These are phyloP conservation scores for Orchestia grillus DNA, from an alignment of 1,140 invertebrate species.

Conservation along the genomic window DNA sequence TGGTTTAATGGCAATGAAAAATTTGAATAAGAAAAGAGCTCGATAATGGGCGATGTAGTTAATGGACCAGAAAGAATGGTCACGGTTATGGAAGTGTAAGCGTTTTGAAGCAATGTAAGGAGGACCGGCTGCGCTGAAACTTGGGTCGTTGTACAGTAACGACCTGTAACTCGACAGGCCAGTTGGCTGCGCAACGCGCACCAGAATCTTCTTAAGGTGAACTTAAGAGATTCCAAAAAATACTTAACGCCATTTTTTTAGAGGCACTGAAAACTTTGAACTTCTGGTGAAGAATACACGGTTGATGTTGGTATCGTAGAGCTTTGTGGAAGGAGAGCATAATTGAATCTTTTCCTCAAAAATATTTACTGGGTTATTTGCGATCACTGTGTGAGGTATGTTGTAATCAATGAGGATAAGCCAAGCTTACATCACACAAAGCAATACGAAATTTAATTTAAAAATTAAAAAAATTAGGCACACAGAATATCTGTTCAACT, in stretches of 20 bases:
- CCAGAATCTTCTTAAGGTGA: slow-evolving; percentile 9
- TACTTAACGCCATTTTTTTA: not conserved
- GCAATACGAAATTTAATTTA: not conserved
- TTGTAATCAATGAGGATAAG: not conserved
- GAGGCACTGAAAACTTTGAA: not conserved
- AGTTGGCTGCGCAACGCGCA: not conserved
- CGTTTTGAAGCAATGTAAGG: not conserved
- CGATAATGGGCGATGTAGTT: not conserved
- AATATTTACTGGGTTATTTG: not conserved
- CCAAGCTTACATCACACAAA: not conserved
- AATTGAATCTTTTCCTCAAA: not conserved
- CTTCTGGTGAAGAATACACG: not conserved
- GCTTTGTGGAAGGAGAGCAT: not conserved
- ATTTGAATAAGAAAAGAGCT: slow-evolving; percentile 34
- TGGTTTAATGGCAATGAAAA: not conserved
- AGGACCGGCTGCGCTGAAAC: slow-evolving; percentile 1
- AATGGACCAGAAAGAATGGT: slow-evolving; percentile 36
- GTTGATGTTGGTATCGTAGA: not conserved
- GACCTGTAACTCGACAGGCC: not conserved
- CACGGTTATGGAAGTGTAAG: slow-evolving; percentile 20
- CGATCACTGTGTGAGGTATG: not conserved
- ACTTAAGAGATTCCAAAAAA: not conserved
- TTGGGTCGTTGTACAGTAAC: slow-evolving; percentile 43
- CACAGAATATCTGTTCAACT: not conserved
- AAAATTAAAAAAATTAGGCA: not conserved